A percentile compares a stretch with the other conserved stretches of the same genome.
Evolutionary conservation across 1,140 invertebrate species (phyloP).

Genomic region (Spodoptera frugiperda): DNA sequence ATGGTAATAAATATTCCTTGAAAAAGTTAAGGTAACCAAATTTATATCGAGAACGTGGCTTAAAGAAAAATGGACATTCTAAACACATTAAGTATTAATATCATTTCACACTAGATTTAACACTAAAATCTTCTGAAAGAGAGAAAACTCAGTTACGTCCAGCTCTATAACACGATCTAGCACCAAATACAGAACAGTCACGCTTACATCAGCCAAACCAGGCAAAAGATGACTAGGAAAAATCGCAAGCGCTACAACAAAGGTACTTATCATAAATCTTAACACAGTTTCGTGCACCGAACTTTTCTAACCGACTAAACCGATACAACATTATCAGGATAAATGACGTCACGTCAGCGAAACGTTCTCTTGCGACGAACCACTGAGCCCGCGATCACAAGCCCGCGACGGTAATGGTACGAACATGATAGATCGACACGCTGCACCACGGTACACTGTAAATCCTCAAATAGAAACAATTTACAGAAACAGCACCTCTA

Average conservation of each 20-base stretch:
- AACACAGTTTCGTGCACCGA: constrained; percentile 6
- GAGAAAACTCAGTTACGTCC: too few species aligned
- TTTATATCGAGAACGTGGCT: too few species aligned
- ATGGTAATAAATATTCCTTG: too few species aligned
- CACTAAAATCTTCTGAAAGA: too few species aligned
- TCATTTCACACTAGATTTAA: too few species aligned
- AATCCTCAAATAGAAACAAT: constrained; percentile 46
- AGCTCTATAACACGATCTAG: too few species aligned
- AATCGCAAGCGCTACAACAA: constrained; percentile 1
- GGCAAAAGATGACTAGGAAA: neutral
- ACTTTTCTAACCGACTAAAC: constrained; percentile 29
- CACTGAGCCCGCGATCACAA: constrained; percentile 18
- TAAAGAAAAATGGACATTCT: too few species aligned
- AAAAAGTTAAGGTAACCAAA: too few species aligned
- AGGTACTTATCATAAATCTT: neutral
- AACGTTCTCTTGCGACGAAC: neutral
- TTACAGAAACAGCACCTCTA: neutral
- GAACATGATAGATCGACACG: constrained; percentile 64
- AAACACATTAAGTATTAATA: too few species aligned
- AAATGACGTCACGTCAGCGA: constrained; percentile 27
- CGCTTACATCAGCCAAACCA: too few species aligned
- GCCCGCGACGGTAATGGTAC: constrained; percentile 61
- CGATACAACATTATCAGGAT: constrained; percentile 27
- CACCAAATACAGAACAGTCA: too few species aligned
- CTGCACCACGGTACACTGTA: constrained; percentile 50